A percentile compares a stretch with the other conserved stretches of the same genome.
These are phyloP conservation scores for Sialis lutaria DNA, from an alignment of 2,888 invertebrate genomes.

Conservation along the genomic window DNA sequence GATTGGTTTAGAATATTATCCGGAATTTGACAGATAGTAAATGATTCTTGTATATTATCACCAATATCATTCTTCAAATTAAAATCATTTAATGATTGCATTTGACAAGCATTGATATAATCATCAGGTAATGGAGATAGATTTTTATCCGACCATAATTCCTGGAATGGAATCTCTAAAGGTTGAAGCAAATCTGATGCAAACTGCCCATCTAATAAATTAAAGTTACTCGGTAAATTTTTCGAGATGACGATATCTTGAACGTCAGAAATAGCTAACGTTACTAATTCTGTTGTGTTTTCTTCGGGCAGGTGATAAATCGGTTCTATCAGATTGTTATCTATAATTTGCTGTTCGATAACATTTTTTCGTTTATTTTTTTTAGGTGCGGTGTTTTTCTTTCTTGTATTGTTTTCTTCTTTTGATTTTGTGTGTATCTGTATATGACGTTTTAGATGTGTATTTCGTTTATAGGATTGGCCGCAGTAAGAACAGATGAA, in stretches of 20 bases:
- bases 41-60: neutral
- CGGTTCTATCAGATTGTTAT: constrained; percentile 8
- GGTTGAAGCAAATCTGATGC: constrained; percentile 5
- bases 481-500: constrained; percentile 19
- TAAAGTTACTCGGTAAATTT: constrained; percentile 5
- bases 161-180: constrained; percentile 3
- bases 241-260: constrained; percentile 3
- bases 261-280: constrained; percentile 8
- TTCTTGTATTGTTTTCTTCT: constrained; percentile 8
- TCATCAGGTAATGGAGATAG: neutral
- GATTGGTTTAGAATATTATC: neutral
- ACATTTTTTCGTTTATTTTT: neutral
- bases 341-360: neutral
- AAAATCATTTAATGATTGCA: neutral
- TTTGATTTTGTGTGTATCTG: constrained; percentile 13
- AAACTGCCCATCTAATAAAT: constrained; percentile 3
- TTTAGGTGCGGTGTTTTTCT: constrained; percentile 3
- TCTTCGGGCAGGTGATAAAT: constrained; percentile 17
- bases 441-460: constrained; percentile 21
- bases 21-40: neutral
- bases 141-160: constrained; percentile 4
- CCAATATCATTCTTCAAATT: neutral
- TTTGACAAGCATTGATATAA: neutral
- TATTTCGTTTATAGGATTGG: constrained; percentile 20
- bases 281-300: constrained; percentile 17